Conservation (phyloP, 2,888 invertebrate genomes). For the Xylophagus ater region DNA sequence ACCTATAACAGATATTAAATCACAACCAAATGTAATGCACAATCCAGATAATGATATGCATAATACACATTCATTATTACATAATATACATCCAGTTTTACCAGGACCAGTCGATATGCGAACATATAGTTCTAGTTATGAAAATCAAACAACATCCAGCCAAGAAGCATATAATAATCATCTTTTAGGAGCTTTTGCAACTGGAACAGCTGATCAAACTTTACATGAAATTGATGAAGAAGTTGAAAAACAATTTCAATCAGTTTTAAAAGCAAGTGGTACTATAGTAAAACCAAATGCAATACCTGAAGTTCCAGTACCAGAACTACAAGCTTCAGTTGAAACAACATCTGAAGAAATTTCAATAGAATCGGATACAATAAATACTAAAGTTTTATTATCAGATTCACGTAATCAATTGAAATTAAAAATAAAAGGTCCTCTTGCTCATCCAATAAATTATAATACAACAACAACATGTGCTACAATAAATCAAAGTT, state of each 20-base stretch:
- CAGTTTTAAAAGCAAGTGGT: constrained; percentile 50
- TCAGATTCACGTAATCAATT: constrained; percentile 75
- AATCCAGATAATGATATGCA: constrained; percentile 16
- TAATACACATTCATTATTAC: constrained; percentile 38
- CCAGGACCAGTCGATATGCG: constrained; percentile 87
- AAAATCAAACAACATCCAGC: constrained; percentile 40
- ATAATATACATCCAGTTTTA: constrained; percentile 55
- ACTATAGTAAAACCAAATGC: constrained; percentile 26
- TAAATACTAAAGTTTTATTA: constrained; percentile 58
- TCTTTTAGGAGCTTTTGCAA: constrained; percentile 53
- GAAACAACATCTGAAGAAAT: constrained; percentile 40
- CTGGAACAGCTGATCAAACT: constrained; percentile 56
- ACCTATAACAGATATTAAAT: constrained; percentile 38
- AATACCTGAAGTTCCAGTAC: constrained; percentile 24
- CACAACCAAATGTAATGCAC: constrained; percentile 37
- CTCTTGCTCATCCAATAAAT: constrained; percentile 63
- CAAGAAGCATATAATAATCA: constrained; percentile 52
- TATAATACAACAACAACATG: constrained; percentile 51
- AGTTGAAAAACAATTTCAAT: constrained; percentile 63
- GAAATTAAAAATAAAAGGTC: constrained; percentile 85
- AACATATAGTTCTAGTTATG: constrained; percentile 55
- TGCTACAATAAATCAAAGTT: constrained; percentile 30
- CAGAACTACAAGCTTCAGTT: constrained; percentile 32
- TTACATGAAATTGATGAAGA: constrained; percentile 68
- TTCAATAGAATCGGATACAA: constrained; percentile 39